These are phyloP conservation scores for Bombus polaris DNA, from an alignment of 1,140 invertebrate genomes.

Conservation along the genomic window DNA sequence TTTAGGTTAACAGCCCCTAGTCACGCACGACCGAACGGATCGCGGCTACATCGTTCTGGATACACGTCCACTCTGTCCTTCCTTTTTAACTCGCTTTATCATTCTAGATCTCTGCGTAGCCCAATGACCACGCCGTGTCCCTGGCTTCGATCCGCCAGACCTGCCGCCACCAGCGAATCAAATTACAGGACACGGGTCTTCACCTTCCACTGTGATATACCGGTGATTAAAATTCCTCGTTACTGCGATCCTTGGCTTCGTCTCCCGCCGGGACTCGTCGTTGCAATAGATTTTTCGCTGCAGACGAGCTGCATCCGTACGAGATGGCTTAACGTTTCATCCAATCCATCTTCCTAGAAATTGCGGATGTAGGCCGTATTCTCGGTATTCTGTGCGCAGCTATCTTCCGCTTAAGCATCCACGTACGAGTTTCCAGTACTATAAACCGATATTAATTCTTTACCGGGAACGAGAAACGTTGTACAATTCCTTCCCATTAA, in stretches of 20 bases:
- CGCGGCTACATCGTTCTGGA: neutral
- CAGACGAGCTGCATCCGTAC: neutral
- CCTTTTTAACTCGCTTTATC: slow-evolving; percentile 16
- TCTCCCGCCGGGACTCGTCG: neutral
- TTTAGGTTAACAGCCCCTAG: slow-evolving; percentile 69
- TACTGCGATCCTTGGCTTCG: neutral
- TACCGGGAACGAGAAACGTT: neutral
- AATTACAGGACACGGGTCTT: neutral
- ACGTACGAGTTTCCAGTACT: neutral
- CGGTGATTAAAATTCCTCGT: neutral
- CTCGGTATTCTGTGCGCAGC: neutral
- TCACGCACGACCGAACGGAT: slow-evolving; percentile 59
- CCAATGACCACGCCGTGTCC: neutral
- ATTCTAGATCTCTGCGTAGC: slow-evolving; percentile 30
- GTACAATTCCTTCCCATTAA: too few species aligned
- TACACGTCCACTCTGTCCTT: slow-evolving; percentile 27
- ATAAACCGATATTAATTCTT: neutral
- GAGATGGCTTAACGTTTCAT: slow-evolving; percentile 7
- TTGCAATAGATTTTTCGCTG: neutral
- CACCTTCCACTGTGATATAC: neutral
- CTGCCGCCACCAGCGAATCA: neutral
- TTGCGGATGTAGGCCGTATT: neutral
- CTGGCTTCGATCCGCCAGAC: slow-evolving; percentile 17
- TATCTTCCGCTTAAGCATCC: neutral
- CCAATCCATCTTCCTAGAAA: neutral